Evolutionary conservation across 2,888 invertebrate species (phyloP), one percentile per base, ranked within the genome.

Genomic region (Linnaemya tessellans): DNA sequence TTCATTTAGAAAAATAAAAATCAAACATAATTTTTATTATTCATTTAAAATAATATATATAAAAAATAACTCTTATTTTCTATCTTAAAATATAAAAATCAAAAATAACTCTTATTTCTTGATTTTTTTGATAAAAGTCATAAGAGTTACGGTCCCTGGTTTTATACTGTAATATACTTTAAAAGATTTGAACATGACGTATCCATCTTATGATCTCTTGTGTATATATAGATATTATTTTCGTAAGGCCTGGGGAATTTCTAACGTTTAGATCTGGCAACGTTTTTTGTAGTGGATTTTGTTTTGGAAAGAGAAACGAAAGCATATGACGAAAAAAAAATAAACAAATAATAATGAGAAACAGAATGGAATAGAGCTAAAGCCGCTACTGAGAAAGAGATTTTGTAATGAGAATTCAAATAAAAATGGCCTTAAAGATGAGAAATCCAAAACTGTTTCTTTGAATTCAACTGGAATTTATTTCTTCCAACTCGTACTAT

Each of bases 391-490:
- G 46, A 56, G 65, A 54, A 20, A 1, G 30, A 54, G 11, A 56
- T 15, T n/a, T 41, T 67, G 22, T 30, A 43, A 58, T 58, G 67
- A 77, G 58, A 58, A n/a, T 2, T 15, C 20, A 58, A 58, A 58
- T 2, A 49, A 78, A 65, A 58, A 78, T 78, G 77, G 77, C 77
- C n/a, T 22, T 49, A 49, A 56, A 60, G 22, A 30, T 25, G 60
- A 38, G 74, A 62, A 25, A 18, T 15, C 13, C 0, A 43, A 71
- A 56, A 25, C 1, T 9, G 35, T 35, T 49, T 38, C 3, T n/a
- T 67, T 65, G 0, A 18, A 58, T 38, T 58, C 22, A 58, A 46
- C 51, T 64, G 64, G 79, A 80, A 80, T 70, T 71, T 64, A 64
- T 56, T 41, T 41, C 30, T 78, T 78, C 68, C 58, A 78, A 78